Evolutionary conservation across 2,113 vertebrate species (phyloP), one percentile per base, ranked within the genome.

Genomic region (Australoheros scitulus): DNA sequence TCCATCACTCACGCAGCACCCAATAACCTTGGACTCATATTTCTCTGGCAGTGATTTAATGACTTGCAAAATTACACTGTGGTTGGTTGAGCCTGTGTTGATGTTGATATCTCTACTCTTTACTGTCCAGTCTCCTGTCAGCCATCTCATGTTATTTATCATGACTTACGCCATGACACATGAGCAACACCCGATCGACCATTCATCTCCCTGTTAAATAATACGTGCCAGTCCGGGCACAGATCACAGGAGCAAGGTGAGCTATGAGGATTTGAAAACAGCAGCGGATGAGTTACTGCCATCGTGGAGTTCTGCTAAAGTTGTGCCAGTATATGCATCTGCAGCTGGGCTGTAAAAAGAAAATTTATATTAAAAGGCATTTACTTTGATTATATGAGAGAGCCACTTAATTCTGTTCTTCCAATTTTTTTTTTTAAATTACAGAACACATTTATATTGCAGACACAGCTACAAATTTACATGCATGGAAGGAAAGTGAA

Each of bases 21-120:
- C 95, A 94, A 93, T 95, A 96, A 96, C 94, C 95, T 95, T 94
- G 95, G 93, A 92, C 89, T 95, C 94, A 90, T 94, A 95, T 94
- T 94, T 96, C 93, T 94, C 82, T 86, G 88, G 68, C 86, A 87
- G 86, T 94, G 94, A 96, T 95, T 96, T 95, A 96, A 95, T 79
- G 90, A 91, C 94, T 92, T 91, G 88, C 93, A 94, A 94, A 94
- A 90, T 93, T 93, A 93, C 91, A 92, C 60, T 78, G 87, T 79
- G 85, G 90, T 90, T 80, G 93, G 90, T 90, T 83, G 92, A 91
- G 88, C 85, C 83, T 82, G 87, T 92, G 92, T 94, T 89, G 88
- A 91, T 92, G 91, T 91, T 93, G 91, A 94, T 93, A 89, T 93
- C 93, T 94, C 86, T 80, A 78, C 88, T 91, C 85, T 91, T 91